Base-by-base conservation (phyloP, 2,888 invertebrate genomes). In the Drosophila mayaguana region DNA sequence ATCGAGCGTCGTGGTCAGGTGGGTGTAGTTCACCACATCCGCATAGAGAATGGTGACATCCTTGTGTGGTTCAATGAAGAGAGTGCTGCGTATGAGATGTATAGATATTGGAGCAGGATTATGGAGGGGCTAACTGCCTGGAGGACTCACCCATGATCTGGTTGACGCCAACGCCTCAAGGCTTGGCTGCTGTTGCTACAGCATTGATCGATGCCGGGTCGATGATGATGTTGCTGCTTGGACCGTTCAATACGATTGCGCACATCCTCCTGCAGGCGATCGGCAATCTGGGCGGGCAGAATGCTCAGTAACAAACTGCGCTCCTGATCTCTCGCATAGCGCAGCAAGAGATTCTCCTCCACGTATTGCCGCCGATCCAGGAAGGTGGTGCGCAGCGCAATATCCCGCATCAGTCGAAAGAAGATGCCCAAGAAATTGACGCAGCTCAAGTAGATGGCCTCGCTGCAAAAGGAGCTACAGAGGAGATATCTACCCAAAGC, bases 31-130 rank as follows among this genome's bases (percentile, higher is more conserved):
- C 0, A 98, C 98, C 51, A 98, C 97, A 92, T 98, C 98, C 0
- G 98, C 98, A 90, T 97, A 98, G 38, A 98, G 93, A 76, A 98
- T 97, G 80, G 97, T 96, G 2, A 98, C 98, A 90, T 98, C 96
- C 18, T 96, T 95, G 90, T 98, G 97, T 42, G 96, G 96, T 92
- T 97, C 97, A 0, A 98, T 96, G 90, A 97, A 97, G 0, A 97
- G 93, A 90, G 97, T 96, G 82, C 98, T 98, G 38, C 16, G 45
- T 3, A 4, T 11, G 28, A 18, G 28, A 6, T 2, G 4, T 11
- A 8, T 14, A 8, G 12, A 1, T 9, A 2, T 36, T n/a, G 4
- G 4, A 14, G 2, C 9, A 0, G 11, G 5, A 11, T 22, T n/a
- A n/a, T 14, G 0, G 3, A 12, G 1, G 3, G 7, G 5, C 14